Evolutionary conservation across 2,113 vertebrate genomes (phyloP).

Genomic region (Ranitomeya imitator): DNA sequence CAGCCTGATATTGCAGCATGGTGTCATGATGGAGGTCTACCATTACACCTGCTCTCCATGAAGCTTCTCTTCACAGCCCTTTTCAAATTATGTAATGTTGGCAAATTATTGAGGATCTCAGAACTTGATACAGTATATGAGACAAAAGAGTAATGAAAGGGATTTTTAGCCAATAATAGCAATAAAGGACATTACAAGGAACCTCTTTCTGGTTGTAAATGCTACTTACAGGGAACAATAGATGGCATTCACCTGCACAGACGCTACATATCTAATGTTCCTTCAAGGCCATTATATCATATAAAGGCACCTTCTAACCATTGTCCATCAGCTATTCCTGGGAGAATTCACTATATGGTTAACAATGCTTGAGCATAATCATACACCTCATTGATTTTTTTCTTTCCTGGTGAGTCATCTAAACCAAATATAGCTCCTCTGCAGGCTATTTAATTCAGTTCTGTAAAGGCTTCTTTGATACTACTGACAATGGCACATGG

Average conservation of each 20-base stretch:
- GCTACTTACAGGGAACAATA: background rate
- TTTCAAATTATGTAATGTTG: too few relatives aligned
- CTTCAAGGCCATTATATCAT: background rate
- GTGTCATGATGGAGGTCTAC: too few relatives aligned
- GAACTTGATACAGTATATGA: too few relatives aligned
- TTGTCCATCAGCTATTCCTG: background rate
- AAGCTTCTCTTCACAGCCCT: too few relatives aligned
- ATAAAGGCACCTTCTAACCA: background rate
- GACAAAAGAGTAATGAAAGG: background rate
- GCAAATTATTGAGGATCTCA: too few relatives aligned
- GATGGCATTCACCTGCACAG: background rate
- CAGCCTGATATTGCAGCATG: too few relatives aligned
- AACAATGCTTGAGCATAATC: constrained; percentile 5
- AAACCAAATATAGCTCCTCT: background rate
- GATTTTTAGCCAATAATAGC: background rate
- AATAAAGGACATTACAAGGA: background rate
- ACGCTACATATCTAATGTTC: background rate
- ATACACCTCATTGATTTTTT: background rate
- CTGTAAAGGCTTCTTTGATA: constrained; percentile 13
- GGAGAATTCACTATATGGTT: background rate
- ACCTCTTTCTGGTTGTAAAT: background rate
- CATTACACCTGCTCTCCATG: too few relatives aligned
- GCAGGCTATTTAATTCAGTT: background rate
- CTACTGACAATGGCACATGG: background rate
- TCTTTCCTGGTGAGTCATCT: background rate